Evolutionary conservation across 2,888 invertebrate species (phyloP).

Genomic region (Carpatolechia fugitivella): DNA sequence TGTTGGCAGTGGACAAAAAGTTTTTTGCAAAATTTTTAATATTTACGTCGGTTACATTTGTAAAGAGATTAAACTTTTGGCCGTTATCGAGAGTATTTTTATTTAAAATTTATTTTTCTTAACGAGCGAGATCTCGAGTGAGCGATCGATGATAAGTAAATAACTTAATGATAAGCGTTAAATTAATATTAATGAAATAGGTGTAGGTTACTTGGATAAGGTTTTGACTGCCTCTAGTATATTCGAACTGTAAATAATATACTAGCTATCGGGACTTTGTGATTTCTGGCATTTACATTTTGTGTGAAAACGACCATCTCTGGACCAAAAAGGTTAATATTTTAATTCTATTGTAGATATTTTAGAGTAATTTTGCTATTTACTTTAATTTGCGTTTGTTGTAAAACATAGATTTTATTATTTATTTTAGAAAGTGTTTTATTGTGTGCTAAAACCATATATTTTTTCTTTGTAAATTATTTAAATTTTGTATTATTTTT

Average conservation of each 20-base stretch:
- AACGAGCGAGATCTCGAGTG: constrained; percentile 54
- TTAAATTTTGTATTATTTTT: constrained; percentile 6
- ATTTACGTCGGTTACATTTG: constrained; percentile 77
- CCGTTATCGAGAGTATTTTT: constrained; percentile 72
- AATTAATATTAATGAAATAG: constrained; percentile 55
- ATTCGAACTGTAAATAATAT: constrained; percentile 19
- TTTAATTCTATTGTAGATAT: neutral
- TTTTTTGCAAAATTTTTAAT: constrained; percentile 75
- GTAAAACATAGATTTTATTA: too few relatives aligned
- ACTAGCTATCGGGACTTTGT: constrained; percentile 37
- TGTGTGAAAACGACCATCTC: constrained; percentile 39
- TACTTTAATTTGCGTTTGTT: neutral
- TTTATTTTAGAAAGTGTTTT: too few relatives aligned
- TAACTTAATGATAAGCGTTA: constrained; percentile 61
- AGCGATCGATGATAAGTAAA: constrained; percentile 44
- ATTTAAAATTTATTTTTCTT: constrained; percentile 65
- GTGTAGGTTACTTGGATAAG: constrained; percentile 33
- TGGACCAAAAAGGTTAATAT: constrained; percentile 57
- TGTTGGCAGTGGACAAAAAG: constrained; percentile 64
- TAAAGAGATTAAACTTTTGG: constrained; percentile 72
- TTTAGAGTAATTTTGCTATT: neutral
- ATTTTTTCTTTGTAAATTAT: too few relatives aligned
- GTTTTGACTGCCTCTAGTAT: constrained; percentile 47
- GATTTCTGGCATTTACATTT: constrained; percentile 36
- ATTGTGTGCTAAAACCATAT: too few relatives aligned